Percentiles rank a stretch among this genome's conserved stretches.
phyloP scores from a whole-genome alignment of 2,113 vertebrate genomes.

The Scatophagus argus region DNA sequence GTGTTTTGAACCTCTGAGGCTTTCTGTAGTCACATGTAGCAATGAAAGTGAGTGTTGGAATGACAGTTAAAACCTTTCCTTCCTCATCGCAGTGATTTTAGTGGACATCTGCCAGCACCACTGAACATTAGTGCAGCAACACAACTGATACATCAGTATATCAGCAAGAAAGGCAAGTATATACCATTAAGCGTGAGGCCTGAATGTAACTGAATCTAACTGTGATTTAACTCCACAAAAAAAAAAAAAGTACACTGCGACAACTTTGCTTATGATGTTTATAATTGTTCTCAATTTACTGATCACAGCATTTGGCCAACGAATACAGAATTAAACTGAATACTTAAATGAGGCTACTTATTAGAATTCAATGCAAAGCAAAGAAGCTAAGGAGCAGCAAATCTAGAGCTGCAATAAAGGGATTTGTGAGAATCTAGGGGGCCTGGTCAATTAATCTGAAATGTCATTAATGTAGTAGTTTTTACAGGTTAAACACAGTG shows the following conservation, averaged over 20 bases:
- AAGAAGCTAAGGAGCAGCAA: neutral
- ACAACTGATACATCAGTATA: neutral
- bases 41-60: neutral
- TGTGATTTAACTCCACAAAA: neutral
- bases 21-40: constrained; percentile 5
- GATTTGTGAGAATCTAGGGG: constrained; percentile 24
- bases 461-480: constrained; percentile 34
- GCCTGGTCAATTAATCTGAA: constrained; percentile 25
- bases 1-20: neutral
- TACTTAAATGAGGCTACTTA: neutral
- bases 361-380: neutral
- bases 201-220: no score
- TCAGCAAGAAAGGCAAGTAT: neutral
- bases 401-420: constrained; percentile 16
- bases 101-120: constrained; percentile 12
- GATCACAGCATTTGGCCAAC: neutral
- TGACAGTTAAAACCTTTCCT: constrained; percentile 29
- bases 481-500: constrained; percentile 12
- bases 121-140: neutral
- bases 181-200: neutral
- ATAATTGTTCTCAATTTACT: neutral
- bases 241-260: neutral
- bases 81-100: constrained; percentile 19
- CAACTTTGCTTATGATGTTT: neutral
- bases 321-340: neutral